Percentiles rank a stretch among this genome's conserved stretches.
Conservation (phyloP, 2,888 invertebrate species). For the Polydrusus cervinus region DNA sequence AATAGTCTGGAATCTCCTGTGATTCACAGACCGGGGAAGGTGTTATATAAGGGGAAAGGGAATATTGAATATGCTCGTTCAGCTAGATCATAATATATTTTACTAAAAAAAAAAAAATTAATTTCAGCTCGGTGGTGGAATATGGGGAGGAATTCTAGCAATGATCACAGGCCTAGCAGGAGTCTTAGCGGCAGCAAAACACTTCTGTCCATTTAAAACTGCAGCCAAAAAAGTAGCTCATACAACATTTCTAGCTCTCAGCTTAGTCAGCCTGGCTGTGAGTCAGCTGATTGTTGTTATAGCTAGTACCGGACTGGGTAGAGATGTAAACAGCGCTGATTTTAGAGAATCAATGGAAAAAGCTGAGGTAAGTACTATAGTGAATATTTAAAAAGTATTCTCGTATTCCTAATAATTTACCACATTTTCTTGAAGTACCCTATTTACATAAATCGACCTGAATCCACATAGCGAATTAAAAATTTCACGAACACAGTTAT, state of each 20-base stretch:
- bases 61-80: too few species aligned
- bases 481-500: too few species aligned
- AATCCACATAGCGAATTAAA: too few species aligned
- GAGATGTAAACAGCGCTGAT: constrained; percentile 72
- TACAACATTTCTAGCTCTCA: constrained; percentile 79
- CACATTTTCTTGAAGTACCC: too few species aligned
- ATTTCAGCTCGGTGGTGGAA: constrained; percentile 75
- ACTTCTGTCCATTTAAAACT: constrained; percentile 71
- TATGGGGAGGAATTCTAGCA: constrained; percentile 80
- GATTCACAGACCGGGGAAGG: too few species aligned
- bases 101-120: too few species aligned
- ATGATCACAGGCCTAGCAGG: constrained; percentile 78
- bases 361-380: constrained; percentile 55
- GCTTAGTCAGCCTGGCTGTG: constrained; percentile 76
- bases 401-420: too few species aligned
- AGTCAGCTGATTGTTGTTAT: constrained; percentile 77
- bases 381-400: too few species aligned
- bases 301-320: constrained; percentile 76
- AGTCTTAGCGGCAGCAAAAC: constrained; percentile 76
- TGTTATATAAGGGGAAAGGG: too few species aligned
- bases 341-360: constrained; percentile 56
- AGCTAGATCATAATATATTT: too few species aligned
- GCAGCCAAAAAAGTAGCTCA: constrained; percentile 75
- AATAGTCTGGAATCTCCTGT: too few species aligned
- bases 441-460: too few species aligned